Evolutionary conservation across 2,797 vertebrate species (phyloP).

Genomic region (Periparus ater): DNA sequence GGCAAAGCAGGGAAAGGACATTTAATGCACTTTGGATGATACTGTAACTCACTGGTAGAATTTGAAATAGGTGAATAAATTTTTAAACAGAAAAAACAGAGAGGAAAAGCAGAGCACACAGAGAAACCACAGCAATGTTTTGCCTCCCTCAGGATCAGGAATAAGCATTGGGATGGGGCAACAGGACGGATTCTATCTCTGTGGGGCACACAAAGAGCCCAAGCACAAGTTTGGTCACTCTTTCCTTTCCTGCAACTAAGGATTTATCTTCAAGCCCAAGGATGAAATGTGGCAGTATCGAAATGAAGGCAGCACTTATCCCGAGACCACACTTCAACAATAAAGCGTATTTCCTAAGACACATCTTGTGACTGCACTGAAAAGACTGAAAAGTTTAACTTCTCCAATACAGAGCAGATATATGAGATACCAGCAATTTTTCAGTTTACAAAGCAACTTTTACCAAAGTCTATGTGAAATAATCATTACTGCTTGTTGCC

Average conservation of each 20-base stretch:
- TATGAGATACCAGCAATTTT: neutral
- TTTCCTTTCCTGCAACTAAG: neutral
- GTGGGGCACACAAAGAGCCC: neutral
- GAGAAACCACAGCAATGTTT: neutral
- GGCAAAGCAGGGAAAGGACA: neutral
- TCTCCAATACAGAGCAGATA: neutral
- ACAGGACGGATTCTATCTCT: neutral
- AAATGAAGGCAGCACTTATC: neutral
- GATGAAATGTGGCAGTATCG: neutral
- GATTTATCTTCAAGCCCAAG: neutral
- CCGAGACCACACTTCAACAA: neutral
- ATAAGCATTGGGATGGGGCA: neutral
- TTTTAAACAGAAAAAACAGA: neutral
- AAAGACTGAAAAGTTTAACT: neutral
- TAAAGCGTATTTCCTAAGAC: neutral
- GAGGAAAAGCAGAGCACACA: neutral
- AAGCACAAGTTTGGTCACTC: neutral
- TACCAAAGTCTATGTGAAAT: neutral
- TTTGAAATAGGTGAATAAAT: neutral
- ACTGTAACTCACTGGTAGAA: neutral
- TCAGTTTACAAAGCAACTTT: slow-evolving; percentile 24
- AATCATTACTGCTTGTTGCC: neutral
- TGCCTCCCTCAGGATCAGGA: neutral
- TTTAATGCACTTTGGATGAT: neutral
- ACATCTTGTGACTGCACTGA: slow-evolving; percentile 16